These are phyloP conservation scores for Kradibia gibbosae DNA, from an alignment of 1,140 invertebrate species.

Conservation along the genomic window DNA sequence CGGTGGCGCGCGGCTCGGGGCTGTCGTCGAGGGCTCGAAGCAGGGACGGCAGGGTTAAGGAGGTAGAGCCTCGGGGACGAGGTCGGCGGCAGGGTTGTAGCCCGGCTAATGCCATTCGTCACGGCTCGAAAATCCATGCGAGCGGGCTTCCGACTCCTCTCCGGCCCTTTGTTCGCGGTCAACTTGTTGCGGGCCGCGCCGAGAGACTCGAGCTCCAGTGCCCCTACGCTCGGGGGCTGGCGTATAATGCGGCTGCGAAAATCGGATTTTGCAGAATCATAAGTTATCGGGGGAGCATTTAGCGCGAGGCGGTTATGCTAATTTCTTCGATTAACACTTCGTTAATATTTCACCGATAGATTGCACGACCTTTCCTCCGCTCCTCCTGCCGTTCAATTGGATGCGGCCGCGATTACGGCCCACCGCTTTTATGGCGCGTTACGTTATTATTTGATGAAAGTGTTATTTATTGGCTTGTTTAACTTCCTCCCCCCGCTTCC, in stretches of 20 bases:
- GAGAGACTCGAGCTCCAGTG: neutral
- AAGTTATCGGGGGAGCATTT: neutral
- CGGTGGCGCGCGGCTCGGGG: no score
- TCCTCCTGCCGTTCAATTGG: no score
- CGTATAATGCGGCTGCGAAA: slow-evolving; percentile 29
- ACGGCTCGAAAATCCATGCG: slow-evolving; percentile 48
- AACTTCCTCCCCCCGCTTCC: no score
- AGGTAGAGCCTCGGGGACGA: no score
- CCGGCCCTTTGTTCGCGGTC: neutral
- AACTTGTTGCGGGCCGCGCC: slow-evolving; percentile 42
- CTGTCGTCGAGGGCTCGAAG: no score
- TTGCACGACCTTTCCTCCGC: neutral
- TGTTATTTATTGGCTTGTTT: neutral
- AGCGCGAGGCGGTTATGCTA: neutral
- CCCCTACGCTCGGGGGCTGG: neutral
- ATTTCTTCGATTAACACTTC: neutral
- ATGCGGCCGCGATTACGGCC: neutral
- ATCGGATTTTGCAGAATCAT: slow-evolving; percentile 40
- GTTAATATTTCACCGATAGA: neutral
- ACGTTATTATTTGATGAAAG: neutral
- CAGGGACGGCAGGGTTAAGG: no score
- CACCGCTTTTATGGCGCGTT: neutral
- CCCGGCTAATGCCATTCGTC: slow-evolving; percentile 41
- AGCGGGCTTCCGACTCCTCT: slow-evolving; percentile 35
- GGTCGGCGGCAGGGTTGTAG: neutral